Evolutionary conservation across 2,888 invertebrate genomes (phyloP).

Genomic region (Lordiphosa andalusiaca): DNA sequence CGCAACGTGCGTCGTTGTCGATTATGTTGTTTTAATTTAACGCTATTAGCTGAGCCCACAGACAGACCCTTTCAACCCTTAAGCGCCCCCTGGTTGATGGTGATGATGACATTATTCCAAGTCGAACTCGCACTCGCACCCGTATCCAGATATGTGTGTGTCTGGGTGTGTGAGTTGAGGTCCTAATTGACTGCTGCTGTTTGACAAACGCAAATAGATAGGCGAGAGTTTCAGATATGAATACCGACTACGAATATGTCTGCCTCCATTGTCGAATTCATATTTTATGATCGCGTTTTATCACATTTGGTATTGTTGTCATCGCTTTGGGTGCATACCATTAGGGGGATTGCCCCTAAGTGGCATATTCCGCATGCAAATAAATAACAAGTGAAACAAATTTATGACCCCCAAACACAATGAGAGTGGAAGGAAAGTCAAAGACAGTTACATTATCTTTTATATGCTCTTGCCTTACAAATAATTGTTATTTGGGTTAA

Average conservation of each 20-base stretch:
- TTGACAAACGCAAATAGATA: constrained; percentile 70
- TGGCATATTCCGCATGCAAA: constrained; percentile 57
- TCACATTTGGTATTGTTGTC: constrained; percentile 17
- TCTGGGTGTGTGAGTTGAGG: constrained; percentile 21
- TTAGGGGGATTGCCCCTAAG: constrained; percentile 40
- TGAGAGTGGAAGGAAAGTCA: neutral
- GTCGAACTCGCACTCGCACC: constrained; percentile 9
- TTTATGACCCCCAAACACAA: constrained; percentile 35
- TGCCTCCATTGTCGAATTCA: constrained; percentile 49
- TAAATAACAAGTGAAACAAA: constrained; percentile 56
- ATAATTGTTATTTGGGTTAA: no score
- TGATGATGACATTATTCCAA: constrained; percentile 13
- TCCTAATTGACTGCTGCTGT: constrained; percentile 71
- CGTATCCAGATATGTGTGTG: constrained; percentile 1
- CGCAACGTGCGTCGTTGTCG: constrained; percentile 47
- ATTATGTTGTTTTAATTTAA: constrained; percentile 77
- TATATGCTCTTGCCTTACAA: neutral
- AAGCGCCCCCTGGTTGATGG: constrained; percentile 16
- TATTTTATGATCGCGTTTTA: constrained; percentile 48
- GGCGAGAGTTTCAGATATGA: constrained; percentile 17
- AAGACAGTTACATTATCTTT: neutral
- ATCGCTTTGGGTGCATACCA: constrained; percentile 23
- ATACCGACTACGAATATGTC: constrained; percentile 11
- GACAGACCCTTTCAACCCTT: constrained; percentile 44
- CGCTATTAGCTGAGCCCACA: constrained; percentile 69